Percentiles rank a stretch among this genome's conserved stretches.
Evolutionary conservation across 2,113 vertebrate genomes (phyloP).

Genomic region (Gobiocypris rarus): DNA sequence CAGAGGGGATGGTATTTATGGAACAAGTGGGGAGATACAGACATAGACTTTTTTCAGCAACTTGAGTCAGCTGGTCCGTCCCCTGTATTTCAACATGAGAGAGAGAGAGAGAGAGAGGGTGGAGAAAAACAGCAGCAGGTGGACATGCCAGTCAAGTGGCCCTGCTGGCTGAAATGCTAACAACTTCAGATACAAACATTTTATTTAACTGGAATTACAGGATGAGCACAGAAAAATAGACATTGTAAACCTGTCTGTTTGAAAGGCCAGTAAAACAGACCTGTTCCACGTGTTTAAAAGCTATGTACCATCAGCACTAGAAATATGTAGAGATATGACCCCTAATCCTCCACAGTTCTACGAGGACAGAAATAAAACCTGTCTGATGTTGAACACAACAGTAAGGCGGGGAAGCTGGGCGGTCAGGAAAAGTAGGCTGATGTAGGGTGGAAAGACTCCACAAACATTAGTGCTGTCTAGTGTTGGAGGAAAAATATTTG

Average conservation of each 20-base stretch:
- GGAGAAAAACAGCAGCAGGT: conserved; percentile 77
- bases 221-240: neutral
- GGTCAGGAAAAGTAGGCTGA: conserved; percentile 11
- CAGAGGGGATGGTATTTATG: conserved; percentile 85
- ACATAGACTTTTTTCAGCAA: conserved; percentile 75
- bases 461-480: neutral
- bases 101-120: conserved; percentile 34
- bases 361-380: conserved; percentile 49
- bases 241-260: neutral
- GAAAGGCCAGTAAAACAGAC: neutral
- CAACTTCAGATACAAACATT: neutral
- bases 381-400: conserved; percentile 49
- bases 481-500: neutral
- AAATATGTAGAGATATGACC: conserved; percentile 14
- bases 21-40: conserved; percentile 64
- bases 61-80: conserved; percentile 86
- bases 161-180: conserved; percentile 10
- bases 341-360: conserved; percentile 48
- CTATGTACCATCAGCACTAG: neutral
- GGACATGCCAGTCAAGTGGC: conserved; percentile 50
- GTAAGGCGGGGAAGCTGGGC: conserved; percentile 20
- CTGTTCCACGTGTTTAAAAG: neutral
- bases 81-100: conserved; percentile 87
- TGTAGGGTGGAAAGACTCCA: conserved; percentile 37
- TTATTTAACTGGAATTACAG: conserved; percentile 13